phyloP scores from a whole-genome alignment of 2,888 invertebrate genomes.

The Tachina grossa region DNA sequence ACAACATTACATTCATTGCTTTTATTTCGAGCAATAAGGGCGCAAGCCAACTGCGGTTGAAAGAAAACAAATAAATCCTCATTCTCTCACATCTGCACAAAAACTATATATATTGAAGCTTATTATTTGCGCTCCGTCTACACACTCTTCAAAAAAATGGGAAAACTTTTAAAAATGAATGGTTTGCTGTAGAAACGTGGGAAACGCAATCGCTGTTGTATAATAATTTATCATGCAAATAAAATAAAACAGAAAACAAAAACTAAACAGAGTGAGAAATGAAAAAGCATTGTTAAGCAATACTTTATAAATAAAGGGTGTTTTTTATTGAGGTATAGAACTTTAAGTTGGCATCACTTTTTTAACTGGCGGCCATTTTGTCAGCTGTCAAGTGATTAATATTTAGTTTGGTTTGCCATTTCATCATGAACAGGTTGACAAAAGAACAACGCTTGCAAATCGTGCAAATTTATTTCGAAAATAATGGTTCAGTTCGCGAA shows the following conservation, averaged over 20 bases:
- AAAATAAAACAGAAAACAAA: conserved; percentile 44
- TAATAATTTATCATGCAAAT: conserved; percentile 38
- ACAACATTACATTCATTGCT: background rate
- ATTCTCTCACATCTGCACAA: background rate
- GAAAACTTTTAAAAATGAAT: conserved; percentile 34
- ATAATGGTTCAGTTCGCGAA: no score
- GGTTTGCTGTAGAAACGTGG: background rate
- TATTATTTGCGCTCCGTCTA: background rate
- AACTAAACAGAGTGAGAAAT: conserved; percentile 54
- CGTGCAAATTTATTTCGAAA: no score
- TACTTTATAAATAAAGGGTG: conserved; percentile 7
- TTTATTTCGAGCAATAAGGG: conserved; percentile 22
- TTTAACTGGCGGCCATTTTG: no score
- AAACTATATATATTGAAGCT: background rate
- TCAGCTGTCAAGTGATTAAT: no score
- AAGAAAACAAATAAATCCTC: conserved; percentile 23
- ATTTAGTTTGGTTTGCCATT: no score
- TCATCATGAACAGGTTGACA: no score
- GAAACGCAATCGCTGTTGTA: conserved; percentile 13
- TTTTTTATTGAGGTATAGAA: no score
- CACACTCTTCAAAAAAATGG: background rate
- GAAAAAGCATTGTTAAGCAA: conserved; percentile 36
- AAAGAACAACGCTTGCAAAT: no score
- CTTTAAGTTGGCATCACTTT: no score
- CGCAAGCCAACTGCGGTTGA: conserved; percentile 43